A percentile compares a stretch with the other conserved stretches of the same genome.
phyloP scores from a whole-genome alignment of 2,888 invertebrate species.

The Empis livida region DNA sequence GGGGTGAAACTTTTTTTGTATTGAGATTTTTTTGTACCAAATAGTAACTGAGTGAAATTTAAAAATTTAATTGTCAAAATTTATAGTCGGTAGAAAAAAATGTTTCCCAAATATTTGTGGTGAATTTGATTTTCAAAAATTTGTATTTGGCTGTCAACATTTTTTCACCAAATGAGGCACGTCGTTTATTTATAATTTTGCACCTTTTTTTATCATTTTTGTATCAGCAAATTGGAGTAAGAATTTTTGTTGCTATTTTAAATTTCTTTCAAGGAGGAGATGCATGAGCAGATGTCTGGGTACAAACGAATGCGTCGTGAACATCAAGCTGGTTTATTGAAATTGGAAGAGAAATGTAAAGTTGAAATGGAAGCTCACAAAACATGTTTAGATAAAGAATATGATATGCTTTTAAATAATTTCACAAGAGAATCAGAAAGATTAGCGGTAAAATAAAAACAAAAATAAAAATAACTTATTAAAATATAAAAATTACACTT shows the following conservation, averaged over 20 bases:
- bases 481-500: background rate
- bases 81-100: too few species aligned
- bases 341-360: constrained; percentile 91
- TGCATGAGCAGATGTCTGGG: constrained; percentile 98
- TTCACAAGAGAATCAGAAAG: constrained; percentile 87
- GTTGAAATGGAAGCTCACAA: constrained; percentile 96
- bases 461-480: background rate
- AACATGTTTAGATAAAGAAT: constrained; percentile 88
- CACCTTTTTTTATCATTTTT: background rate
- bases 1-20: too few species aligned
- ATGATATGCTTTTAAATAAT: constrained; percentile 81
- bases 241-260: background rate
- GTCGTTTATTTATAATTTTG: too few species aligned
- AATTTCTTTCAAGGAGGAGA: constrained; percentile 54
- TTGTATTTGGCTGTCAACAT: too few species aligned
- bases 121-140: too few species aligned
- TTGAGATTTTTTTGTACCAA: too few species aligned
- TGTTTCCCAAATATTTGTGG: too few species aligned
- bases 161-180: too few species aligned
- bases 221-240: background rate
- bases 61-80: too few species aligned
- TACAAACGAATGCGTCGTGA: constrained; percentile 96
- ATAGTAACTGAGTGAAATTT: too few species aligned
- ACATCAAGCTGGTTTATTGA: constrained; percentile 88
- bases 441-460: constrained; percentile 45